Percentiles rank a stretch among this genome's conserved stretches.
Conservation (phyloP, 2,888 invertebrate species). For the Apamea crenata region DNA sequence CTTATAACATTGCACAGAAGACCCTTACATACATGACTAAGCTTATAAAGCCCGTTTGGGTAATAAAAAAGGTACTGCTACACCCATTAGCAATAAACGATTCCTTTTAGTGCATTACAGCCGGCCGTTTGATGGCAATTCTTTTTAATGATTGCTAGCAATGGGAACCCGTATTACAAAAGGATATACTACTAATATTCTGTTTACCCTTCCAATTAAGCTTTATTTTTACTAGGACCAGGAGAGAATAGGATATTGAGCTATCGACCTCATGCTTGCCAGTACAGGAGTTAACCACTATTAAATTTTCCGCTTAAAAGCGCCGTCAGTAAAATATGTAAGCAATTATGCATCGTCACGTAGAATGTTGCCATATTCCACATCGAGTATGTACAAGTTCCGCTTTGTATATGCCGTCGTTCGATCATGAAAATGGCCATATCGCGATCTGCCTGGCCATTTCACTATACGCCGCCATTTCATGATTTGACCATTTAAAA, state of each 20-base stretch:
- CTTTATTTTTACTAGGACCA: not conserved
- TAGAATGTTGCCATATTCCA: not conserved
- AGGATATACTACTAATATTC: not conserved
- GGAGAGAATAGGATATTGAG: not conserved
- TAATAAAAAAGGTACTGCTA: constrained; percentile 37
- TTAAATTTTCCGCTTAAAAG: not conserved
- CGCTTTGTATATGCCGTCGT: not conserved
- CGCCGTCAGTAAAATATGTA: not conserved
- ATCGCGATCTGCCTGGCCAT: not conserved
- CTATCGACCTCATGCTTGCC: not conserved
- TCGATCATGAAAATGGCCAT: not conserved
- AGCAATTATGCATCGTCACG: not conserved
- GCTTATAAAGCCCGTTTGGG: constrained; percentile 42
- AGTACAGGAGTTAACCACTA: not conserved
- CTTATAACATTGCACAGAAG: constrained; percentile 17
- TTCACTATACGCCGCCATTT: not conserved
- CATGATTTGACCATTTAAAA: not conserved
- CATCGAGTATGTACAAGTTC: not conserved
- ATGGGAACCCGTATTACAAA: constrained; percentile 16
- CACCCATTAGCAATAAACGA: constrained; percentile 33
- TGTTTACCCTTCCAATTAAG: not conserved
- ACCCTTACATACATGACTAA: constrained; percentile 31
- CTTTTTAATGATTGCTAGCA: constrained; percentile 30
- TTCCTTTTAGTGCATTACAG: constrained; percentile 31
- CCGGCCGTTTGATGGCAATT: constrained; percentile 33